Conservation (phyloP, 2,797 vertebrate species). For the Chelonia mydas region DNA sequence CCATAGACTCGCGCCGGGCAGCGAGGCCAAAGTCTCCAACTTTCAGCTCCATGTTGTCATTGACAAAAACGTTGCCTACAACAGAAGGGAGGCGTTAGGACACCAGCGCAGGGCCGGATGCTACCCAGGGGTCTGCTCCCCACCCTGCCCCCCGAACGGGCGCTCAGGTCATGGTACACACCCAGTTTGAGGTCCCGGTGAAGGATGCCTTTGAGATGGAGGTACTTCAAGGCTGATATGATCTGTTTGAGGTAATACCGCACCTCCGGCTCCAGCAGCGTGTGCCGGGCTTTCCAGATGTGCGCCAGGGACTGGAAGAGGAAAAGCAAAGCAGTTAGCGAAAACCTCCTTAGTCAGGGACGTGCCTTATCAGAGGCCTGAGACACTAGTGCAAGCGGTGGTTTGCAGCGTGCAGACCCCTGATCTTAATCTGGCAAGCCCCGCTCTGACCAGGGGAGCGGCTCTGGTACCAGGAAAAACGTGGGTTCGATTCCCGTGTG, state of each 20-base stretch:
- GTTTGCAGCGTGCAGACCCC: too few relatives aligned
- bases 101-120: rapidly evolving
- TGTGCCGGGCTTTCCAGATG: conserved; percentile 98
- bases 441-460: too few relatives aligned
- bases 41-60: conserved; percentile 98
- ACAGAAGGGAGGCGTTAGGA: rapidly evolving
- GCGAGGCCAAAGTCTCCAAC: conserved; percentile 97
- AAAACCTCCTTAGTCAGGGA: too few relatives aligned
- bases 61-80: conserved; percentile 98
- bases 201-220: conserved; percentile 94
- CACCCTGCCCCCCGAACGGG: not conserved
- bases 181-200: conserved; percentile 98
- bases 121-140: not conserved
- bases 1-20: conserved; percentile 89
- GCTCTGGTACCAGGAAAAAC: too few relatives aligned
- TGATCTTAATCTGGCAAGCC: too few relatives aligned
- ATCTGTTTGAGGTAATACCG: conserved; percentile 98
- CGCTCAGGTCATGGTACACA: conserved; percentile 66
- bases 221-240: conserved; percentile 96
- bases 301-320: conserved; percentile 93
- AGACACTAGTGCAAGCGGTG: too few relatives aligned
- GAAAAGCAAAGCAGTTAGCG: conserved; percentile 31
- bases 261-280: conserved; percentile 95
- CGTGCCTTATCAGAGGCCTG: too few relatives aligned
- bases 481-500: too few relatives aligned